phyloP scores from a whole-genome alignment of 2,888 invertebrate species.

The Meiosimyza platycephala region DNA sequence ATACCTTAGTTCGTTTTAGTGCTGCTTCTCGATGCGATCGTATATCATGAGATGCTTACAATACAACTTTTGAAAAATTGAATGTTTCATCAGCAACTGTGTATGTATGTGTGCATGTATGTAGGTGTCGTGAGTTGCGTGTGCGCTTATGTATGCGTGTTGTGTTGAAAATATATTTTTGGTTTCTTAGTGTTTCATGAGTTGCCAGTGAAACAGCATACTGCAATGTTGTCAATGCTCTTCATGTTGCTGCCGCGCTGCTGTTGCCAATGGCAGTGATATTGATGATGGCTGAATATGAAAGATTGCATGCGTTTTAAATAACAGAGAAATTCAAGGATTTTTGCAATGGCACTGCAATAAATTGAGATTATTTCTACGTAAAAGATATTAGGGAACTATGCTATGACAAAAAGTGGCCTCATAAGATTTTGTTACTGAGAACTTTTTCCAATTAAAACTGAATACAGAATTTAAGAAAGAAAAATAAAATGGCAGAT shows the following conservation, averaged over 20 bases:
- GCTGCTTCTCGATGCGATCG: not conserved
- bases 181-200: too few relatives aligned
- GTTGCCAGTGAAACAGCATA: constrained; percentile 11
- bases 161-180: too few relatives aligned
- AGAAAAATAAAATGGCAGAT: too few relatives aligned
- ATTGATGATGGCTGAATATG: constrained; percentile 21
- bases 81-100: constrained; percentile 2
- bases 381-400: not conserved
- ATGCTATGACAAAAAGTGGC: not conserved
- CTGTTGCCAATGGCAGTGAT: not conserved
- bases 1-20: too few relatives aligned
- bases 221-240: constrained; percentile 3
- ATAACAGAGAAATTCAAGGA: constrained; percentile 5
- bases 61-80: constrained; percentile 28
- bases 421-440: too few relatives aligned
- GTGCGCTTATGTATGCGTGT: too few relatives aligned
- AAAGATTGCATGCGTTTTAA: constrained; percentile 26
- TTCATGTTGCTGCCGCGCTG: constrained; percentile 6
- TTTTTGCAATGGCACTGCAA: too few relatives aligned
- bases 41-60: not conserved
- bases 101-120: not conserved
- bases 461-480: too few relatives aligned
- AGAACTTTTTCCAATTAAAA: too few relatives aligned
- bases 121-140: too few relatives aligned
- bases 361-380: not conserved